Percentiles rank a stretch among this genome's conserved stretches.
Conservation (phyloP, 2,797 vertebrate species). For the Hippocampus kuda region DNA sequence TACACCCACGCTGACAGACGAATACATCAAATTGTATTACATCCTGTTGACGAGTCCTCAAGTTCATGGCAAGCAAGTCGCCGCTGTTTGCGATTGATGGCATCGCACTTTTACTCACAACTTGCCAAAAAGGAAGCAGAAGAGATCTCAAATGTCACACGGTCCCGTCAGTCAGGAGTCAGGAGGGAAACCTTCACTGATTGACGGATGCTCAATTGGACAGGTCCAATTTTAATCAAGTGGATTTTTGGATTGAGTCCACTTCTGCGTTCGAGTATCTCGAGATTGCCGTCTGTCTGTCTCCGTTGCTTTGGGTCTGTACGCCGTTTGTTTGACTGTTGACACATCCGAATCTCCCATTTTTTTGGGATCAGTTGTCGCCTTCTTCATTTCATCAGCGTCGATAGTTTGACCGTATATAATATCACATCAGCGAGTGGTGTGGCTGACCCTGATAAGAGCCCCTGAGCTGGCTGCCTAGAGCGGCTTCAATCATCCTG, state of each 20-base stretch:
- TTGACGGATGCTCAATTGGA: constrained; percentile 46
- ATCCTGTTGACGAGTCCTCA: constrained; percentile 4
- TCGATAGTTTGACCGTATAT: constrained; percentile 46
- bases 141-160: constrained; percentile 39
- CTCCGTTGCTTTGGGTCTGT: constrained; percentile 6
- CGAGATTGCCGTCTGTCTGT: constrained; percentile 14
- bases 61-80: neutral
- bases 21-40: constrained; percentile 9
- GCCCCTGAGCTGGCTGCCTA: constrained; percentile 23
- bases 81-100: neutral
- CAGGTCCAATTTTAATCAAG: constrained; percentile 59
- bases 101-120: neutral
- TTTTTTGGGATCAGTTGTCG: constrained; percentile 29
- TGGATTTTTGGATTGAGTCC: constrained; percentile 34
- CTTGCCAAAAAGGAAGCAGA: constrained; percentile 16
- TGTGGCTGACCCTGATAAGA: constrained; percentile 61
- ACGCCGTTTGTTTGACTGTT: constrained; percentile 21
- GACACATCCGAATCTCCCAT: constrained; percentile 28
- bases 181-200: constrained; percentile 19
- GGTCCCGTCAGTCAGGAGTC: constrained; percentile 39
- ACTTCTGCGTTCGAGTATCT: constrained; percentile 25
- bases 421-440: constrained; percentile 45
- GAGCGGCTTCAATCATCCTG: constrained; percentile 44
- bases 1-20: constrained; percentile 9
- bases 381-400: constrained; percentile 39